Conservation (phyloP, 2,888 invertebrate species). For the Agrochola macilenta region DNA sequence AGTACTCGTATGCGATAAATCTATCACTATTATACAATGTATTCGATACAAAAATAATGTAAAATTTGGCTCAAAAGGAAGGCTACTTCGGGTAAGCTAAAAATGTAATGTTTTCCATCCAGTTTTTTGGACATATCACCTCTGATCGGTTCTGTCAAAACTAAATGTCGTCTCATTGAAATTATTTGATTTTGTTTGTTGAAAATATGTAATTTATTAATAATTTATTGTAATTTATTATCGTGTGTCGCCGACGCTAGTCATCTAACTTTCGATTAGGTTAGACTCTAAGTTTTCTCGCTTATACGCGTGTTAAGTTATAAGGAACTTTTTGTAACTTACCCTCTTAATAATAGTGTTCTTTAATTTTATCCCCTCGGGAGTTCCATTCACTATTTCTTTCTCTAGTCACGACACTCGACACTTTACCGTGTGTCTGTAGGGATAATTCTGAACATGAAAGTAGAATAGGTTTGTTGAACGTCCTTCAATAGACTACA, state of each 20-base stretch:
- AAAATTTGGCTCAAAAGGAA: constrained; percentile 60
- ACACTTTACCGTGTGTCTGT: constrained; percentile 76
- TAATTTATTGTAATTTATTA: constrained; percentile 82
- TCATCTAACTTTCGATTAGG: constrained; percentile 85
- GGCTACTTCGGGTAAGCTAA: constrained; percentile 62
- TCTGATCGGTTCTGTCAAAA: constrained; percentile 64
- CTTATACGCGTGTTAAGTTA: constrained; percentile 73
- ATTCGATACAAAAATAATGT: constrained; percentile 60
- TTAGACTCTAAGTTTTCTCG: constrained; percentile 81
- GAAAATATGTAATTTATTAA: constrained; percentile 73
- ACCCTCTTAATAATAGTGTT: constrained; percentile 76
- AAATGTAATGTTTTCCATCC: constrained; percentile 63
- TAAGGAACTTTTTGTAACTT: constrained; percentile 70
- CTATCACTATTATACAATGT: constrained; percentile 57
- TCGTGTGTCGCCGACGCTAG: constrained; percentile 83
- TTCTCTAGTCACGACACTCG: constrained; percentile 84
- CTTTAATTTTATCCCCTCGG: constrained; percentile 77
- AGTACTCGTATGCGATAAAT: constrained; percentile 57
- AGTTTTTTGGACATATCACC: constrained; percentile 59
- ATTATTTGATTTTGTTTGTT: constrained; percentile 61
- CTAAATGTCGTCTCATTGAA: constrained; percentile 49
- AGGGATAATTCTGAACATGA: constrained; percentile 69
- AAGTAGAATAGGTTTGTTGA: constrained; percentile 57
- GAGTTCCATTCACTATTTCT: constrained; percentile 75
- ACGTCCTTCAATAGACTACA: constrained; percentile 41